A percentile compares a stretch with the other conserved stretches of the same genome.
phyloP scores from a whole-genome alignment of 1,140 invertebrate species.

The Zaprionus inermis region DNA sequence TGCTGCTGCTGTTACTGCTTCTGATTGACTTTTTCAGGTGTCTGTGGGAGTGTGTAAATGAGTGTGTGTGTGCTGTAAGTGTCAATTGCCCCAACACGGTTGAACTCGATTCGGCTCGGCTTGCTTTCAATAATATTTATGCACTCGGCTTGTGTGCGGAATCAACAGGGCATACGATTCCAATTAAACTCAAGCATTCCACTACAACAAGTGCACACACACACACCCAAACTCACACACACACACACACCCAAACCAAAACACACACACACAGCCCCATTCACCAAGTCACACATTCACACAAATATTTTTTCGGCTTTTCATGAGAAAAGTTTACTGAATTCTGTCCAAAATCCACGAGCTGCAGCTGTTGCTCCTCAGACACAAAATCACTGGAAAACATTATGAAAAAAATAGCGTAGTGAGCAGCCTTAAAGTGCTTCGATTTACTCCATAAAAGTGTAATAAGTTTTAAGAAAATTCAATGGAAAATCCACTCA shows the following conservation, averaged over 20 bases:
- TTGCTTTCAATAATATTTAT: constrained; percentile 78
- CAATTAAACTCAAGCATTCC: constrained; percentile 81
- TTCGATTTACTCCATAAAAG: background rate
- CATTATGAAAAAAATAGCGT: background rate
- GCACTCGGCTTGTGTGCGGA: constrained; percentile 68
- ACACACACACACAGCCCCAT: too few species aligned
- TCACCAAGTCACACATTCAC: background rate
- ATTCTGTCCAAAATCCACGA: background rate
- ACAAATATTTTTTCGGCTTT: background rate
- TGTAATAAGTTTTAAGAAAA: background rate
- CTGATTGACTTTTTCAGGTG: constrained; percentile 47
- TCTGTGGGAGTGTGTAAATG: constrained; percentile 18
- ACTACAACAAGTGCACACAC: constrained; percentile 48
- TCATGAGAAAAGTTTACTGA: constrained; percentile 15
- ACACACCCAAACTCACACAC: constrained; percentile 2
- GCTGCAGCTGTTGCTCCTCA: background rate
- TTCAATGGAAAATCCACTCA: background rate
- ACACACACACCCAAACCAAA: constrained; percentile 1
- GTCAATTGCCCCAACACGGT: constrained; percentile 59
- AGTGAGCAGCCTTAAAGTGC: background rate
- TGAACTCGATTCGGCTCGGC: constrained; percentile 50
- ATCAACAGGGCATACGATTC: constrained; percentile 76
- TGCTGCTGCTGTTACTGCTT: constrained; percentile 15
- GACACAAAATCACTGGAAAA: background rate
- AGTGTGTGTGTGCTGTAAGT: constrained; percentile 47